These are phyloP conservation scores for Darevskia mixta DNA, from an alignment of 2,797 vertebrate species.

Conservation along the genomic window DNA sequence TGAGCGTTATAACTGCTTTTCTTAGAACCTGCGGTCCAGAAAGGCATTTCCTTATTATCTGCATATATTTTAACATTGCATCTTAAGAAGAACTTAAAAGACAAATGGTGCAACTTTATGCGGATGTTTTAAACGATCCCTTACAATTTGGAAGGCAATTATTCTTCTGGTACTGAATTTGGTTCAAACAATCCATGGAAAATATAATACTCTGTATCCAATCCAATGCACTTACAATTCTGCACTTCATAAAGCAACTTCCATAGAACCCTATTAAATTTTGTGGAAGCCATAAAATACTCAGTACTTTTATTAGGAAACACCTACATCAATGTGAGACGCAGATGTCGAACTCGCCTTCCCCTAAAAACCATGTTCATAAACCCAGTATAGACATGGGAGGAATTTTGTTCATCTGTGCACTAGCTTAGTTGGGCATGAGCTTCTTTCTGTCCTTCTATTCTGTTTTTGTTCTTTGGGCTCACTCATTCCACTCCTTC, in stretches of 20 bases:
- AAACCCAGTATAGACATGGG: neutral
- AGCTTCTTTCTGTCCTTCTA: neutral
- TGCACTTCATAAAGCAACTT: conserved; percentile 36
- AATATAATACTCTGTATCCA: conserved; percentile 3
- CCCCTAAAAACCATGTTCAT: neutral
- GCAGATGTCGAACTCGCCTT: conserved; percentile 11
- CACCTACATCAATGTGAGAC: conserved; percentile 26
- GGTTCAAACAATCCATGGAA: conserved; percentile 25
- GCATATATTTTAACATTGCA: neutral
- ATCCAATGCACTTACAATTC: conserved; percentile 22
- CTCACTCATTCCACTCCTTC: neutral
- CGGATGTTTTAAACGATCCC: conserved; percentile 14
- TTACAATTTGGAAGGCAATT: conserved; percentile 16
- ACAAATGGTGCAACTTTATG: conserved; percentile 2
- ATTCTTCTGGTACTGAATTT: conserved; percentile 37
- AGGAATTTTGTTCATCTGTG: neutral
- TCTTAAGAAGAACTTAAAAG: neutral
- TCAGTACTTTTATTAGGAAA: conserved; percentile 35
- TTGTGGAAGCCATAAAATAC: conserved; percentile 23
- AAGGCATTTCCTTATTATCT: conserved; percentile 2
- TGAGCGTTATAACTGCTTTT: neutral
- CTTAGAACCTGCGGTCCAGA: neutral
- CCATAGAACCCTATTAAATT: conserved; percentile 16
- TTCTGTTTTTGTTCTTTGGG: neutral
- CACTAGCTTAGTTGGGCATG: neutral